Conservation (phyloP, 2,888 invertebrate species). For the Eremobia ochroleuca region DNA sequence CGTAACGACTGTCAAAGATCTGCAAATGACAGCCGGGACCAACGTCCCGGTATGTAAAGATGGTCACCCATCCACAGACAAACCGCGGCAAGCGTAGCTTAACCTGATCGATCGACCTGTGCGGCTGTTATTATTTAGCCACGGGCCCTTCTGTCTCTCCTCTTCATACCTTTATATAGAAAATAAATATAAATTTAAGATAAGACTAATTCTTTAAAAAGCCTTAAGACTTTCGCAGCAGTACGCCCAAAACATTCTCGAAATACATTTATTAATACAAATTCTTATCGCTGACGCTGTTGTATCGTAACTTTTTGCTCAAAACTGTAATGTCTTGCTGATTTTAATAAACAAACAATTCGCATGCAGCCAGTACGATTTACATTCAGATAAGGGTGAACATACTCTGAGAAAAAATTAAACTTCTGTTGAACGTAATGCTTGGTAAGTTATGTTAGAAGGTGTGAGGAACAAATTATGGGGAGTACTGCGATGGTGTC, state of each 20-base stretch:
- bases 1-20: too few species aligned
- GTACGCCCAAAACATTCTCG: slow-evolving; percentile 4
- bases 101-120: too few species aligned
- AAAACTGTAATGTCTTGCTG: slow-evolving; percentile 65
- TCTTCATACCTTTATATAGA: not conserved
- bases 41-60: too few species aligned
- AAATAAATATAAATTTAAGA: not conserved
- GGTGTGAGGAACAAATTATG: slow-evolving; percentile 42
- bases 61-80: too few species aligned
- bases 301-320: slow-evolving; percentile 65
- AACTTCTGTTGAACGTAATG: slow-evolving; percentile 45
- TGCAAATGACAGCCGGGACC: too few species aligned
- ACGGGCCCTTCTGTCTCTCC: too few species aligned
- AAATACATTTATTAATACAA: slow-evolving; percentile 51
- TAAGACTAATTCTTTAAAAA: not conserved
- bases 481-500: slow-evolving; percentile 15
- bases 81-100: too few species aligned
- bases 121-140: too few species aligned
- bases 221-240: not conserved
- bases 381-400: slow-evolving; percentile 63
- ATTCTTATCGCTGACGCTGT: slow-evolving; percentile 64
- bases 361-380: slow-evolving; percentile 59
- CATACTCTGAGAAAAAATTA: slow-evolving; percentile 53
- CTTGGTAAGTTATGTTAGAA: slow-evolving; percentile 24
- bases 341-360: slow-evolving; percentile 72